These are phyloP conservation scores for Shargacucullia verbasci DNA, from an alignment of 2,888 invertebrate genomes.

Conservation along the genomic window DNA sequence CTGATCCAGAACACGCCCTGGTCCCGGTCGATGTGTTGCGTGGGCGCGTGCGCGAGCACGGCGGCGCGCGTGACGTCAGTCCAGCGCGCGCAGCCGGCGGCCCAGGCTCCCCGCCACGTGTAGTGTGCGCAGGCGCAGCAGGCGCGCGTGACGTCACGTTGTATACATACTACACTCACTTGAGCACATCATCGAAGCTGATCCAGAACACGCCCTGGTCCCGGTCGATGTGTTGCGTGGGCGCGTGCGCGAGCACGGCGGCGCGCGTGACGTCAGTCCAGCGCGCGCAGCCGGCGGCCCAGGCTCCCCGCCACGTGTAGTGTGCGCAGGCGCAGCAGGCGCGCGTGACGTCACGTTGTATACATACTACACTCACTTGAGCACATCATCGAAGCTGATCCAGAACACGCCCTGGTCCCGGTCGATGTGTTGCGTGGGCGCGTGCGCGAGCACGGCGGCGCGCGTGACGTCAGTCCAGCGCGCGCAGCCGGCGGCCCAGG, in stretches of 20 bases:
- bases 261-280: too few species aligned
- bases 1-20: constrained; percentile 99
- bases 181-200: constrained; percentile 97
- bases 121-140: too few species aligned
- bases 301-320: too few species aligned
- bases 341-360: too few species aligned
- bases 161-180: constrained; percentile 76
- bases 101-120: too few species aligned
- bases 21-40: constrained; percentile 69
- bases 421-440: constrained; percentile 61
- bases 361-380: constrained; percentile 89
- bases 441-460: constrained; percentile 55
- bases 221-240: constrained; percentile 18
- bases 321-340: too few species aligned
- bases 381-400: constrained; percentile 98
- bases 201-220: constrained; percentile 98
- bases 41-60: constrained; percentile 61
- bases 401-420: constrained; percentile 96
- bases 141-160: too few species aligned
- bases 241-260: neutral
- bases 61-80: constrained; percentile 12
- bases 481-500: too few species aligned
- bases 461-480: too few species aligned
- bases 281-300: too few species aligned
- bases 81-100: too few species aligned